phyloP scores from a whole-genome alignment of 1,140 invertebrate genomes.

The Plodia interpunctella region DNA sequence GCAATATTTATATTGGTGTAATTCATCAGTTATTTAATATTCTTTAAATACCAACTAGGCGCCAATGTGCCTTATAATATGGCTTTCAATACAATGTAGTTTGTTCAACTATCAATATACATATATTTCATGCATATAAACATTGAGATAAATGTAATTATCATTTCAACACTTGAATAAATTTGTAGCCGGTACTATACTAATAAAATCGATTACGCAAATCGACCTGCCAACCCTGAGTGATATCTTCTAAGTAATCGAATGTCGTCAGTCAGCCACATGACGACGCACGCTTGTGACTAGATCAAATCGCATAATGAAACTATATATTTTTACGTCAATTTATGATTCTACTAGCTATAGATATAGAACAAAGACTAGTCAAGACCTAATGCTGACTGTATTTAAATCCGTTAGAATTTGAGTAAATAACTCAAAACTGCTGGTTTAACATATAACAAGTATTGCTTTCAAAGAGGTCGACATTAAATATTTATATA shows the following conservation, averaged over 20 bases:
- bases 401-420: too few species aligned
- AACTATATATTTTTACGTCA: not conserved
- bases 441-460: not conserved
- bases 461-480: not conserved
- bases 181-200: not conserved
- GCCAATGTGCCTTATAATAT: too few species aligned
- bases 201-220: not conserved
- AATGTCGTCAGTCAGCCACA: not conserved
- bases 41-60: too few species aligned
- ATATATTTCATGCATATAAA: too few species aligned
- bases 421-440: too few species aligned
- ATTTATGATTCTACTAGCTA: not conserved
- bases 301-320: not conserved
- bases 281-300: not conserved
- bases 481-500: constrained; percentile 5
- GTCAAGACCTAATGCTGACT: too few species aligned
- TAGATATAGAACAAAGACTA: too few species aligned
- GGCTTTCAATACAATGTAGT: too few species aligned
- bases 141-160: too few species aligned
- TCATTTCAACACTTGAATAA: not conserved
- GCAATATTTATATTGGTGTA: too few species aligned
- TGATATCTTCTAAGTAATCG: not conserved
- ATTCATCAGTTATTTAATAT: too few species aligned
- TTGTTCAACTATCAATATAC: too few species aligned
- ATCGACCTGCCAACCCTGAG: not conserved